Evolutionary conservation across 2,113 vertebrate species (phyloP), one percentile per base, ranked within the genome.

Genomic region (Porphyrio hochstetteri): DNA sequence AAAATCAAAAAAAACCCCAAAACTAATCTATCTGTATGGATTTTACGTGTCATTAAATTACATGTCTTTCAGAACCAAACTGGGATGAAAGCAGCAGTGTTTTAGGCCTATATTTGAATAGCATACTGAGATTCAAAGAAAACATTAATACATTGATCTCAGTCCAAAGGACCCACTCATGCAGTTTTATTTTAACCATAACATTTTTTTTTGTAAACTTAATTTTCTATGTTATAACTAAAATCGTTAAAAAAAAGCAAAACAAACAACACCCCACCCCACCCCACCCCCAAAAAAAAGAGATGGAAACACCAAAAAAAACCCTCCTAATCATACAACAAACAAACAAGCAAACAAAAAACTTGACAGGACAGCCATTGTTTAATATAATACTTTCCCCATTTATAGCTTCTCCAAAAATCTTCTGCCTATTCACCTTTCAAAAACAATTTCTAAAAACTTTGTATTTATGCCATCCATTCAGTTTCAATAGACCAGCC

Each of bases 231-330:
- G 6, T 3, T 77, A 15, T 33, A 42, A 7, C 4, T 1, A 85
- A 33, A 70, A 70, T 31, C 8, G 0, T 3, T 18, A 28, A 36
- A 59, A 55, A 57, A 42, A 0, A 35, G 44, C 44, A 44, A 44
- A 44, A 44, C 44, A 44, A 44, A 44, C 44, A 17, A 17, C 17
- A 44, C 44, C 44, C 44, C n/a, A n/a, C n/a, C n/a, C n/a, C n/a
- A n/a, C n/a, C n/a, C 44, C 17, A 13, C 40, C 11, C 42, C 6
- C 42, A 5, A 42, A 25, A 52, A 52, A 24, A 52, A 52, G 14
- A 52, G 8, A 40, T 40, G 13, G 38, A 40, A 40, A 40, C 38
- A 48, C 18, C 10, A 23, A 23, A 50, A 50, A 21, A 24, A 40
- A 40, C 40, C 40, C 38, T 12, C 10, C 50, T 25, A 52, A 42